A percentile compares a stretch with the other conserved stretches of the same genome.
Conservation (phyloP, 2,888 invertebrate genomes). For the Trachelus iudaicus region DNA sequence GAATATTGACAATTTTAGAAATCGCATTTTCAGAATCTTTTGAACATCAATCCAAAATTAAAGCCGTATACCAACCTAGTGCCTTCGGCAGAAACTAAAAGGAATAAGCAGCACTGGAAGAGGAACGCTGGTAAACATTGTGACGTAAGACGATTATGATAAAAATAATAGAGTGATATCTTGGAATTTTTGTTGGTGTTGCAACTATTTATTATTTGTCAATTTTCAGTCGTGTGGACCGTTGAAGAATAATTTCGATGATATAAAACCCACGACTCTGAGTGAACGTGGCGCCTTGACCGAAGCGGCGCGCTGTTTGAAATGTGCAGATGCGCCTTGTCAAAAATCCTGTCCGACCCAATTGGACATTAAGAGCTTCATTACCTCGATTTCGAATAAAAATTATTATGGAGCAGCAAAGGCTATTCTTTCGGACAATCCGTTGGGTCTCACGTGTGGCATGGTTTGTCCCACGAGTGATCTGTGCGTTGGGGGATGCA, state of each 20-base stretch:
- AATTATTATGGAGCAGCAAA: conserved; percentile 99
- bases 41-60: conserved; percentile 87
- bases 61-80: conserved; percentile 80
- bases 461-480: conserved; percentile 99
- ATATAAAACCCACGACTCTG: conserved; percentile 96
- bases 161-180: too few relatives aligned
- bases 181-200: neutral
- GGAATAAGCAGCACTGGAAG: conserved; percentile 94
- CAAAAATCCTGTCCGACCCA: conserved; percentile 99
- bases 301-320: conserved; percentile 89
- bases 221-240: conserved; percentile 74
- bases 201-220: neutral
- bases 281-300: conserved; percentile 94
- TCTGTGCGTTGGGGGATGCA: conserved; percentile 97
- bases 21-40: conserved; percentile 77
- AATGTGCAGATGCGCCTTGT: conserved; percentile 96
- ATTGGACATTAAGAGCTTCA: conserved; percentile 96
- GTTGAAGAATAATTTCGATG: conserved; percentile 90
- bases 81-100: conserved; percentile 88
- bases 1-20: conserved; percentile 14
- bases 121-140: conserved; percentile 89
- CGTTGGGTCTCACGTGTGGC: conserved; percentile 92
- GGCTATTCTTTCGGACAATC: conserved; percentile 96
- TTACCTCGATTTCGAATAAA: conserved; percentile 96
- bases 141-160: conserved; percentile 70